phyloP scores from a whole-genome alignment of 1,140 invertebrate genomes.

The Drosophila oshimai region DNA sequence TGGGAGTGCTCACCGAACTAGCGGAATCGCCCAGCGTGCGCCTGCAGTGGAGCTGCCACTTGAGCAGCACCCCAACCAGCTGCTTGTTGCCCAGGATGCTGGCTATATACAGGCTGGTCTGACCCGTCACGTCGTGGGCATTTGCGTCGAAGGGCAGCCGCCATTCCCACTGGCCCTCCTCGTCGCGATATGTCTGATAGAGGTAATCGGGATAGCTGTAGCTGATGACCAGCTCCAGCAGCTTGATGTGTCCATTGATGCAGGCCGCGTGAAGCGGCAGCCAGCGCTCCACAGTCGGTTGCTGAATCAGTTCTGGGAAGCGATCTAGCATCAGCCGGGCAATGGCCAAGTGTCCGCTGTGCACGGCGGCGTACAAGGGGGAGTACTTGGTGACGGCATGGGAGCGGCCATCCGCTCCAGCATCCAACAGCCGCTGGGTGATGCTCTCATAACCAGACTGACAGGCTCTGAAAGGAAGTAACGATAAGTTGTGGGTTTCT shows the following conservation, averaged over 20 bases:
- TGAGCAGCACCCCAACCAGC: conserved; percentile 91
- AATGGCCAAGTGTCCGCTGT: conserved; percentile 92
- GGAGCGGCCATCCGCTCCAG: conserved; percentile 92
- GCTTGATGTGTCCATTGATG: conserved; percentile 91
- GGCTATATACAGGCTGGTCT: conserved; percentile 94
- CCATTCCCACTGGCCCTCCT: conserved; percentile 90
- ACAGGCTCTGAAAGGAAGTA: conserved; percentile 85
- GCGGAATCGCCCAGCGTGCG: conserved; percentile 83
- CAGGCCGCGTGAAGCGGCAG: conserved; percentile 95
- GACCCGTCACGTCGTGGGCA: conserved; percentile 93
- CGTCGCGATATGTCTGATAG: conserved; percentile 88
- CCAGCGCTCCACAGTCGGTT: conserved; percentile 93
- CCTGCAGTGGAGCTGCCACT: conserved; percentile 87
- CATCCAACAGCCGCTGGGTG: conserved; percentile 90
- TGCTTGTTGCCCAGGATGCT: conserved; percentile 92
- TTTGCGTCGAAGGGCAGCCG: conserved; percentile 95
- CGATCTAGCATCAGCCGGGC: conserved; percentile 89
- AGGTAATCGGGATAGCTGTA: conserved; percentile 91
- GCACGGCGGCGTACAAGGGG: conserved; percentile 95
- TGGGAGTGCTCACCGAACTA: conserved; percentile 51
- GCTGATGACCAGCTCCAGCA: conserved; percentile 91
- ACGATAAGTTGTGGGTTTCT: neutral
- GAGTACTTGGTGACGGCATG: conserved; percentile 96
- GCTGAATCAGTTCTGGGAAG: conserved; percentile 88
- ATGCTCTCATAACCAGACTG: conserved; percentile 92